phyloP scores from a whole-genome alignment of 2,888 invertebrate genomes.

The Lasioglossum pauxillum region DNA sequence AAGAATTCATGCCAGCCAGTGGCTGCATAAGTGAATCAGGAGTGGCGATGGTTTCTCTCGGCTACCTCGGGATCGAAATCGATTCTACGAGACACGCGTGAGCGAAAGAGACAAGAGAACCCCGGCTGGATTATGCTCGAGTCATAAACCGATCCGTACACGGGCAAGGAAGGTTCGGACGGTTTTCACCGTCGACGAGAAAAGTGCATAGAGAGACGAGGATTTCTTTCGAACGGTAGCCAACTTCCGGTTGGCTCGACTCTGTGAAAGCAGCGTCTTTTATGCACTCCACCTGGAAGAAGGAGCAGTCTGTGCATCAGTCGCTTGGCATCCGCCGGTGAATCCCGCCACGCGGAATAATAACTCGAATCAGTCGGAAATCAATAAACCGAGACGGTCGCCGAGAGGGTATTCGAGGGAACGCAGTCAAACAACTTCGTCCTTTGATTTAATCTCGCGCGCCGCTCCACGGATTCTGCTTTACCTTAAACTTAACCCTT shows the following conservation, averaged over 20 bases:
- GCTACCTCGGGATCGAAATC: background rate
- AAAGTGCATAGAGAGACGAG: slow-evolving; percentile 47
- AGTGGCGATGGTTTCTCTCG: background rate
- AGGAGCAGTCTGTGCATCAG: slow-evolving; percentile 13
- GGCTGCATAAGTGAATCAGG: background rate
- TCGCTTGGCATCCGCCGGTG: slow-evolving; percentile 7
- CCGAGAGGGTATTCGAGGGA: background rate
- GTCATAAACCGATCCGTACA: slow-evolving; percentile 25
- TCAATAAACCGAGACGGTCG: slow-evolving; percentile 15
- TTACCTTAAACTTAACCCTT: too few relatives aligned
- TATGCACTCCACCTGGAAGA: slow-evolving; percentile 33
- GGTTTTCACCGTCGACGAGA: slow-evolving; percentile 34
- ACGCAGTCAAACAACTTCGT: slow-evolving; percentile 3
- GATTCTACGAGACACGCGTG: background rate
- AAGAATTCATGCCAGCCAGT: background rate
- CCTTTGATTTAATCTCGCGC: slow-evolving; percentile 10
- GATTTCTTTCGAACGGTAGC: slow-evolving; percentile 63
- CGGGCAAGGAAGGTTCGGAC: slow-evolving; percentile 12
- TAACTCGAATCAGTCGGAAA: slow-evolving; percentile 15
- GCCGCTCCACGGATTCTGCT: background rate
- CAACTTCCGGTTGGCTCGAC: slow-evolving; percentile 71
- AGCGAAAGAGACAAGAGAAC: background rate
- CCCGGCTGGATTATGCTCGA: background rate
- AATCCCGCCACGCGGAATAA: slow-evolving; percentile 21
- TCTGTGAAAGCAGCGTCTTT: slow-evolving; percentile 67